Base-by-base conservation (phyloP, 2,888 invertebrate species). In the Ophraella communa region DNA sequence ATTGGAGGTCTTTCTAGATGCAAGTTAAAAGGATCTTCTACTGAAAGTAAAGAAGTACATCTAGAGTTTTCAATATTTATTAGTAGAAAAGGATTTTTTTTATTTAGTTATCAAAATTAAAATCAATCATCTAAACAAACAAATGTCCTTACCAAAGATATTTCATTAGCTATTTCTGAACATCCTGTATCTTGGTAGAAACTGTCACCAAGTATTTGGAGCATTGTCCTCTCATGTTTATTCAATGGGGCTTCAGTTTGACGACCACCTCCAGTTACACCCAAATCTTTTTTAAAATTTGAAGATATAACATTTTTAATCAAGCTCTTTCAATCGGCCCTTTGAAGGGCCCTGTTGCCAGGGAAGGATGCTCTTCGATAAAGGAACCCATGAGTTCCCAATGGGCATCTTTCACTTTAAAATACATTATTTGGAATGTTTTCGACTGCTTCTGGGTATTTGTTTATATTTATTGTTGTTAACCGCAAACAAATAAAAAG, bases 361-460 rank as follows among this genome's bases (percentile, higher is more conserved):
- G 51, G 14, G 51, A 51, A n/a, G 51, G 51, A 23, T 51, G 51
- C 51, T 51, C 51, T 51, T 51, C 51, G 8, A 51, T 24, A n/a
- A 51, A 51, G 51, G 51, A 51, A 51, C 23, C 51, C 27, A 51
- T 51, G 27, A n/a, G 24, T 51, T 51, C 51, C 51, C 51, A 51
- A 51, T 51, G 51, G 21, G 24, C 51, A 21, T 51, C 51, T 51
- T 51, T 51, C 11, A 51, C 51, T 51, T 51, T 51, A n/a, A 51
- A 51, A 51, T 23, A 51, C 11, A 51, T 51, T n/a, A 7, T n/a
- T n/a, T n/a, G n/a, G n/a, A n/a, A n/a, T n/a, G n/a, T n/a, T n/a
- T n/a, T n/a, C n/a, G n/a, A n/a, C 3, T 30, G 2, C 30, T 30
- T 30, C 30, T 4, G 30, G 30, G 8, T 8, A 1, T 30, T 11